Percentiles rank a stretch among this genome's conserved stretches.
These are phyloP conservation scores for Proterorhinus semilunaris DNA, from an alignment of 2,113 vertebrate genomes.

Conservation along the genomic window DNA sequence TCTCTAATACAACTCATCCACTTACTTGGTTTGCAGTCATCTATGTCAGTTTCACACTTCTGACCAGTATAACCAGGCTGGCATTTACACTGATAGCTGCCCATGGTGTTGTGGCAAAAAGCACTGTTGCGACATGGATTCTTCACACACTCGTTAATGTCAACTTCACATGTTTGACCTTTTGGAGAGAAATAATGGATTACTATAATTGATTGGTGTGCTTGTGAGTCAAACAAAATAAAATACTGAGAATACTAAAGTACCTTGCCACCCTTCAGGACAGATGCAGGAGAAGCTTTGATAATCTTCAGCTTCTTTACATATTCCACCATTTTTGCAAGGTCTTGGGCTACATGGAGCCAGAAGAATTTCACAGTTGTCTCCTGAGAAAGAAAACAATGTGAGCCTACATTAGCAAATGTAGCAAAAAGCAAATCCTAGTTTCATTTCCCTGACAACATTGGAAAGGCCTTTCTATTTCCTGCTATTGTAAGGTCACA, in stretches of 20 bases:
- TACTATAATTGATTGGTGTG: not conserved
- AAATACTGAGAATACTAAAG: not conserved
- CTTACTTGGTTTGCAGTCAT: slow-evolving; percentile 96
- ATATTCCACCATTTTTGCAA: slow-evolving; percentile 88
- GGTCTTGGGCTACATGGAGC: slow-evolving; percentile 86
- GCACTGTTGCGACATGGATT: slow-evolving; percentile 86
- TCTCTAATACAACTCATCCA: not conserved
- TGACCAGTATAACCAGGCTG: slow-evolving; percentile 82
- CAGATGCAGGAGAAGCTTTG: slow-evolving; percentile 94
- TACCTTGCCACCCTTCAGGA: slow-evolving; percentile 94
- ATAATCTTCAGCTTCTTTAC: slow-evolving; percentile 87
- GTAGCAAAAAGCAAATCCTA: slow-evolving; percentile 43
- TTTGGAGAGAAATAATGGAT: not conserved
- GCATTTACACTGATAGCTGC: slow-evolving; percentile 87
- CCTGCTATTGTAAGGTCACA: slow-evolving; percentile 88
- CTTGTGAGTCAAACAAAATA: not conserved
- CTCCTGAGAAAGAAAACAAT: slow-evolving; percentile 72
- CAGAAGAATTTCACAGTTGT: slow-evolving; percentile 86
- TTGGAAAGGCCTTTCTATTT: slow-evolving; percentile 86
- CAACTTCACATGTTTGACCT: slow-evolving; percentile 96
- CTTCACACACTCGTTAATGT: slow-evolving; percentile 95
- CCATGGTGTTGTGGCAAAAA: slow-evolving; percentile 87
- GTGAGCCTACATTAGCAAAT: not conserved
- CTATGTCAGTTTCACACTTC: slow-evolving; percentile 87
- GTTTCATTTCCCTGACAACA: slow-evolving; percentile 83